These are phyloP conservation scores for Vulpes ferrilata DNA, from an alignment of 2,113 vertebrate genomes.

Conservation along the genomic window DNA sequence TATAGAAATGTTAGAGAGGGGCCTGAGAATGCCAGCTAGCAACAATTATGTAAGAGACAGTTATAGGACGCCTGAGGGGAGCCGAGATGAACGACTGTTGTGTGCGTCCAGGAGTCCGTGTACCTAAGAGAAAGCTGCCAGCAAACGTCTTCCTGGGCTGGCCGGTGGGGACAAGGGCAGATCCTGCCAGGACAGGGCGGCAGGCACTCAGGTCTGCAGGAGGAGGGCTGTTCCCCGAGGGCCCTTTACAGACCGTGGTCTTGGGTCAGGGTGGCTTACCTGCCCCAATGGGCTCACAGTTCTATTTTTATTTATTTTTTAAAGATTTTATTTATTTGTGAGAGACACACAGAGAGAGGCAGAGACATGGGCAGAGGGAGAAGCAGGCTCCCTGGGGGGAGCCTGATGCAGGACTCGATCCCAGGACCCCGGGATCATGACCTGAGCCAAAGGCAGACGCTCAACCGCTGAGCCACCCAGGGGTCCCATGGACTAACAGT, in stretches of 20 bases:
- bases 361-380: no score
- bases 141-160: background rate
- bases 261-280: no score
- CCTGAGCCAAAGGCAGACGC: no score
- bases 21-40: background rate
- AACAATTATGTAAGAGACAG: fast-evolving
- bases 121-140: fast-evolving
- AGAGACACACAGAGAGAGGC: no score
- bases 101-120: background rate
- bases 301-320: no score
- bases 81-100: no score
- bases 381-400: no score
- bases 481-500: background rate
- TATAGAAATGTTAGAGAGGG: background rate
- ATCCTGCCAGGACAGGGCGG: background rate
- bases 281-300: no score
- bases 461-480: no score
- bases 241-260: background rate
- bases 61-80: fast-evolving
- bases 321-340: no score
- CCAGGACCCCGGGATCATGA: no score
- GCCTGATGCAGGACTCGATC: no score
- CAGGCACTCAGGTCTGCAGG: fast-evolving
- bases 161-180: background rate
- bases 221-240: background rate